Conservation (phyloP, 2,888 invertebrate genomes). For the Iphiclides podalirius region DNA sequence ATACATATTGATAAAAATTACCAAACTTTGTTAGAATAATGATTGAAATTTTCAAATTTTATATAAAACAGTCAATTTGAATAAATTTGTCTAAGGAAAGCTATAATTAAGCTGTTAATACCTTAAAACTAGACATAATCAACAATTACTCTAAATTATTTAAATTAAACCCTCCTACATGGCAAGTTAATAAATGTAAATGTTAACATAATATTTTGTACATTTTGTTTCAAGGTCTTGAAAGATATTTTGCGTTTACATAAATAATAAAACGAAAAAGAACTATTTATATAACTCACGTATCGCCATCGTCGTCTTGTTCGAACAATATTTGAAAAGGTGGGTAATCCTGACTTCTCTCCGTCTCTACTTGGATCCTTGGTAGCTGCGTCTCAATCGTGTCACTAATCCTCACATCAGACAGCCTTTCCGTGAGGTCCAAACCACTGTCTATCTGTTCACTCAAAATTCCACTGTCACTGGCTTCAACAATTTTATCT, state of each 20-base stretch:
- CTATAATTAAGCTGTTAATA: too few relatives aligned
- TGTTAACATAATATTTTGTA: too few relatives aligned
- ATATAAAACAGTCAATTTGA: too few relatives aligned
- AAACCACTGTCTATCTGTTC: slow-evolving; percentile 82
- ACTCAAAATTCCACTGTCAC: slow-evolving; percentile 38
- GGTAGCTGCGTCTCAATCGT: slow-evolving; percentile 35
- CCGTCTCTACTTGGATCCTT: slow-evolving; percentile 33
- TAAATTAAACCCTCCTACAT: too few relatives aligned
- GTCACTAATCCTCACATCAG: slow-evolving; percentile 68
- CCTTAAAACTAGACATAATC: too few relatives aligned
- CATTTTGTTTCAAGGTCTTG: slow-evolving; percentile 17
- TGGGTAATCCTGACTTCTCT: slow-evolving; percentile 42
- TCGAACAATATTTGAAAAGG: slow-evolving; percentile 85
- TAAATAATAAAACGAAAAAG: neutral
- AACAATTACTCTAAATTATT: too few relatives aligned
- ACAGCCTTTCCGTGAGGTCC: slow-evolving; percentile 80
- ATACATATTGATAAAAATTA: too few relatives aligned
- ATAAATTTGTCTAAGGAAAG: too few relatives aligned
- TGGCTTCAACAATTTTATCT: too few relatives aligned
- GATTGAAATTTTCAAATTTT: too few relatives aligned
- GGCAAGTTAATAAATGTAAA: too few relatives aligned
- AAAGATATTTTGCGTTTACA: neutral
- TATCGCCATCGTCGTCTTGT: slow-evolving; percentile 92
- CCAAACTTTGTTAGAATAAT: too few relatives aligned
- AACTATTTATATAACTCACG: slow-evolving; percentile 81